Percentiles rank a stretch among this genome's conserved stretches.
These are phyloP conservation scores for Callochromis pleurospilus DNA, from an alignment of 2,113 vertebrate genomes.

Conservation along the genomic window DNA sequence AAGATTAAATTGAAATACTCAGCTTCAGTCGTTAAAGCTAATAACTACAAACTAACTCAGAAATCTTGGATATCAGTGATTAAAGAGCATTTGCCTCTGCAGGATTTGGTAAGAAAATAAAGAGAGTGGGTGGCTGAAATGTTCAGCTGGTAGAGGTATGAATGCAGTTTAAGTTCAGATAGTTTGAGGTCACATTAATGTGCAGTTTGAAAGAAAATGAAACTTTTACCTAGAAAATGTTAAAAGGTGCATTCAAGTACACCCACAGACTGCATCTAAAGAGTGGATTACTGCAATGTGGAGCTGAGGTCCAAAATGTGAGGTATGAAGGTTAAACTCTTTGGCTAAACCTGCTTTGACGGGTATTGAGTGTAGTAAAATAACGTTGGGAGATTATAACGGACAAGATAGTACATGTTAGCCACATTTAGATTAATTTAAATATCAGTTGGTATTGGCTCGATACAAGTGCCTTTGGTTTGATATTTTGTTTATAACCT, in stretches of 20 bases:
- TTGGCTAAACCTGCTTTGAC: neutral
- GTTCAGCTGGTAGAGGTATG: neutral
- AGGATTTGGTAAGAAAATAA: neutral
- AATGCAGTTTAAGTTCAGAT: neutral
- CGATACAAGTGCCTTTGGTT: neutral
- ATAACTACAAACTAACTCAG: neutral
- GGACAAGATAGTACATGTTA: neutral
- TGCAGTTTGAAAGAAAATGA: neutral
- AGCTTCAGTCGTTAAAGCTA: neutral
- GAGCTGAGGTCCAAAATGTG: neutral
- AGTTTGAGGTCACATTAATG: neutral
- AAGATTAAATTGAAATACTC: neutral
- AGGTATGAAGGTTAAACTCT: neutral
- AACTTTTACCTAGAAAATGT: neutral
- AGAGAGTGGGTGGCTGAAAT: neutral
- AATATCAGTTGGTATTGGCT: neutral
- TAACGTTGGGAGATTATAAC: neutral
- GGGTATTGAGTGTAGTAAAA: neutral
- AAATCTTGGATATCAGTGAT: neutral
- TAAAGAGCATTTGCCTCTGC: neutral
- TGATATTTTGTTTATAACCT: neutral
- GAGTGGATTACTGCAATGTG: neutral
- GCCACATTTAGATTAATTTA: neutral
- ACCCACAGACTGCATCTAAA: neutral
- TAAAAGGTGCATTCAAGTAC: neutral